These are phyloP conservation scores for Cyphomyrus plagiostoma DNA, from an alignment of 2,113 vertebrate genomes.

Conservation along the genomic window DNA sequence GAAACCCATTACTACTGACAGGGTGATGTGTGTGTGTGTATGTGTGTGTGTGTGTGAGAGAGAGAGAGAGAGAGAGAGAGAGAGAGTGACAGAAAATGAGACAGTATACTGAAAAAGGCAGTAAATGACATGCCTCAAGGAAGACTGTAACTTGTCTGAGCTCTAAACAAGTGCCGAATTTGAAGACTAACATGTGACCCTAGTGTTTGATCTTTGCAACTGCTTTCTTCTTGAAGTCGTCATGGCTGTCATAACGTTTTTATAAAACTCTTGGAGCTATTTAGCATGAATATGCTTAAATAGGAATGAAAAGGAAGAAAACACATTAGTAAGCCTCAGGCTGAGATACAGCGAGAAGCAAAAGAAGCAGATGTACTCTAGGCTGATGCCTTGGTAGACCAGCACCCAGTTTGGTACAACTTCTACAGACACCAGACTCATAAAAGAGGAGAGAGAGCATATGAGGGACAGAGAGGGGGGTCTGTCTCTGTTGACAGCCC, in stretches of 20 bases:
- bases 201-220: slow-evolving; percentile 26
- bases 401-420: not conserved
- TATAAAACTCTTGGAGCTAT: not conserved
- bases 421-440: not conserved
- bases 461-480: not conserved
- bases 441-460: not conserved
- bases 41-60: slow-evolving; percentile 28
- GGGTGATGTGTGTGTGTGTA: slow-evolving; percentile 37
- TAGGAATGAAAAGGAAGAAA: not conserved
- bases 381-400: not conserved
- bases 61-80: not conserved
- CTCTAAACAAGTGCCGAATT: slow-evolving; percentile 27
- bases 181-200: slow-evolving; percentile 1
- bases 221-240: slow-evolving; percentile 28
- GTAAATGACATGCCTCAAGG: not conserved
- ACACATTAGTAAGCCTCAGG: not conserved
- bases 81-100: not conserved
- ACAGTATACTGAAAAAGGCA: not conserved
- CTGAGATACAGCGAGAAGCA: not conserved
- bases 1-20: slow-evolving; percentile 76
- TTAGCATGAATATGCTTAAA: not conserved
- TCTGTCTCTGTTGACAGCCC: not conserved
- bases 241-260: slow-evolving; percentile 29
- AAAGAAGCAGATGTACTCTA: not conserved
- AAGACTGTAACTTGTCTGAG: slow-evolving; percentile 38